Conservation (phyloP, 2,888 invertebrate genomes). For the Melanotus villosus region DNA sequence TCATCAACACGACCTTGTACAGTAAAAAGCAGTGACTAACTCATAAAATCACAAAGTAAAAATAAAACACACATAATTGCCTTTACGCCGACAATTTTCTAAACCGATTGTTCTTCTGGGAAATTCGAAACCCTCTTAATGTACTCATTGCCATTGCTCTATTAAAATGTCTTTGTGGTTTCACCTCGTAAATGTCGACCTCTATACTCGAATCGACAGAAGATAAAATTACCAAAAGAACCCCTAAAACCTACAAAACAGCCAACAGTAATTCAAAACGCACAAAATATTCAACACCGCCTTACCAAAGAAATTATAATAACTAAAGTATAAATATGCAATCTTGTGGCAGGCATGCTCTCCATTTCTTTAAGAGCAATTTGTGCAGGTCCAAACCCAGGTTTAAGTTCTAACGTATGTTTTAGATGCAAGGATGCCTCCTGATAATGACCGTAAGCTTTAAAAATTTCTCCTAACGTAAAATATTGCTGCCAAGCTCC, state of each 20-base stretch:
- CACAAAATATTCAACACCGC: slow-evolving; percentile 9
- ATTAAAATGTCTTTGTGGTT: slow-evolving; percentile 88
- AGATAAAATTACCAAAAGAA: slow-evolving; percentile 86
- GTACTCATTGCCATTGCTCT: slow-evolving; percentile 92
- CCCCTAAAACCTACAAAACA: slow-evolving; percentile 82
- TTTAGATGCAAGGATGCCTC: slow-evolving; percentile 88
- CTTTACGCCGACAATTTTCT: slow-evolving; percentile 58
- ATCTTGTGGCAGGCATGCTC: slow-evolving; percentile 82
- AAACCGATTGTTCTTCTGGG: slow-evolving; percentile 58
- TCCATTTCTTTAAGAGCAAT: slow-evolving; percentile 87
- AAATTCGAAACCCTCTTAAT: slow-evolving; percentile 72
- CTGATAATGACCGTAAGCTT: slow-evolving; percentile 91
- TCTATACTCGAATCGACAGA: slow-evolving; percentile 74
- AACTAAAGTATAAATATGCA: slow-evolving; percentile 88
- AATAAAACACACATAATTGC: not conserved
- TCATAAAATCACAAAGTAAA: slow-evolving; percentile 21
- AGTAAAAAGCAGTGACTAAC: slow-evolving; percentile 10
- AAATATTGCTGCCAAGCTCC: slow-evolving; percentile 88
- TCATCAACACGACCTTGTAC: slow-evolving; percentile 5
- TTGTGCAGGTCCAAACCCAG: slow-evolving; percentile 87
- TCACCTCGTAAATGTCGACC: slow-evolving; percentile 72
- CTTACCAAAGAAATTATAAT: slow-evolving; percentile 89
- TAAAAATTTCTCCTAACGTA: slow-evolving; percentile 92
- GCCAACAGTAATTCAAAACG: not conserved
- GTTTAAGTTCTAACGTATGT: slow-evolving; percentile 87